These are phyloP conservation scores for Lophotis ruficrista DNA, from an alignment of 2,113 vertebrate genomes.

Conservation along the genomic window DNA sequence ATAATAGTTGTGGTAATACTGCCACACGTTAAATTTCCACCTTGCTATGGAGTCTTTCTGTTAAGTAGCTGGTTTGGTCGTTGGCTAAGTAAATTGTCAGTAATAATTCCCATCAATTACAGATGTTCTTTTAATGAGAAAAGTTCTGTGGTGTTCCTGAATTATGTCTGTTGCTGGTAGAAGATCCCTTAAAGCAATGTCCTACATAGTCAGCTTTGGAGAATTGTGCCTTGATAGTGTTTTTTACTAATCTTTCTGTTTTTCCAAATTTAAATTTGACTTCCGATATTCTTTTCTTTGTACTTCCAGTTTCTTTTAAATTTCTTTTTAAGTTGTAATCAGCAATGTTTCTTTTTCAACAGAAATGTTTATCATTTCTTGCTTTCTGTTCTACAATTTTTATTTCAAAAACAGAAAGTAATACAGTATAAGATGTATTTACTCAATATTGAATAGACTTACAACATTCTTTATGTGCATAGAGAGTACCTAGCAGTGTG, in stretches of 20 bases:
- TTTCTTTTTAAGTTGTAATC: background rate
- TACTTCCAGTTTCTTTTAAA: background rate
- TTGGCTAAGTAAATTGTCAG: background rate
- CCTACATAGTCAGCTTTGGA: background rate
- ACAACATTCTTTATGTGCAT: background rate
- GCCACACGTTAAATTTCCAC: background rate
- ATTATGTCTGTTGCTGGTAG: background rate
- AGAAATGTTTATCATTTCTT: background rate
- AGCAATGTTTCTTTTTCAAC: background rate
- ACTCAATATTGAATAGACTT: background rate
- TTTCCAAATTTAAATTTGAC: background rate
- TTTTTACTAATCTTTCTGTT: background rate
- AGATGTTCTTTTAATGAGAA: background rate
- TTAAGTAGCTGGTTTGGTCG: background rate
- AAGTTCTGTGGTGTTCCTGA: background rate
- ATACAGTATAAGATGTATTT: background rate
- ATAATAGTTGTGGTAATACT: background rate
- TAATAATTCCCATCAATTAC: background rate
- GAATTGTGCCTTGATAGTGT: background rate
- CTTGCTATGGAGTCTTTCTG: background rate
- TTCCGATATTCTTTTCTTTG: background rate
- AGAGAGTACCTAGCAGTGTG: background rate
- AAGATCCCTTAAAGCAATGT: background rate
- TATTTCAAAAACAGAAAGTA: background rate
- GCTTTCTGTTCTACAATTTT: background rate